Conservation (phyloP, 2,113 vertebrate genomes). For the Heterotis niloticus region DNA sequence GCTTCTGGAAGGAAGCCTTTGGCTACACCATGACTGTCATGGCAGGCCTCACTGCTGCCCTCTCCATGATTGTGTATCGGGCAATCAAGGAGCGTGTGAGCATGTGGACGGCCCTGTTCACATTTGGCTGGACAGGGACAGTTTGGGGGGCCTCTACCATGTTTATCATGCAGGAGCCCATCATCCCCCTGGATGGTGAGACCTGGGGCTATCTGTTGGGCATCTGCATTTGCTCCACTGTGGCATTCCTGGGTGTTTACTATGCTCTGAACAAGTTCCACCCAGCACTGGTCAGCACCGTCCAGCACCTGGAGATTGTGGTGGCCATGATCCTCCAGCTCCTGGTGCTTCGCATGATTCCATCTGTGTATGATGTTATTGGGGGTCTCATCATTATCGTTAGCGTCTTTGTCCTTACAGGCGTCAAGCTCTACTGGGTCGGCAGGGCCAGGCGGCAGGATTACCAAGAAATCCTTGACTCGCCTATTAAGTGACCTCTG, state of each 20-base stretch:
- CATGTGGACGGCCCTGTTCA: constrained; percentile 98
- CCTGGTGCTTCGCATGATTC: constrained; percentile 84
- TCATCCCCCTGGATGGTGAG: constrained; percentile 88
- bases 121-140: constrained; percentile 94
- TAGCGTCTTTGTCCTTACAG: constrained; percentile 86
- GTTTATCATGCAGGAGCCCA: constrained; percentile 96
- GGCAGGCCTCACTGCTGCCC: constrained; percentile 90
- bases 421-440: constrained; percentile 87
- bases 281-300: constrained; percentile 92
- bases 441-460: constrained; percentile 76
- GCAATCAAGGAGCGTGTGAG: constrained; percentile 92
- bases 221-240: constrained; percentile 92
- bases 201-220: constrained; percentile 93
- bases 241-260: constrained; percentile 94
- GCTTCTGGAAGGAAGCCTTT: constrained; percentile 95
- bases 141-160: constrained; percentile 94
- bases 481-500: constrained; percentile 81
- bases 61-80: constrained; percentile 96
- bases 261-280: constrained; percentile 93
- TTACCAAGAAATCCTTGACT: constrained; percentile 93
- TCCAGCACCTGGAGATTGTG: constrained; percentile 94
- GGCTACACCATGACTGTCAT: constrained; percentile 95
- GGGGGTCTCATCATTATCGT: constrained; percentile 86
- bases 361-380: constrained; percentile 80
- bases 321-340: constrained; percentile 93